phyloP scores from a whole-genome alignment of 1,140 invertebrate species.

The Trachymyrmex septentrionalis region DNA sequence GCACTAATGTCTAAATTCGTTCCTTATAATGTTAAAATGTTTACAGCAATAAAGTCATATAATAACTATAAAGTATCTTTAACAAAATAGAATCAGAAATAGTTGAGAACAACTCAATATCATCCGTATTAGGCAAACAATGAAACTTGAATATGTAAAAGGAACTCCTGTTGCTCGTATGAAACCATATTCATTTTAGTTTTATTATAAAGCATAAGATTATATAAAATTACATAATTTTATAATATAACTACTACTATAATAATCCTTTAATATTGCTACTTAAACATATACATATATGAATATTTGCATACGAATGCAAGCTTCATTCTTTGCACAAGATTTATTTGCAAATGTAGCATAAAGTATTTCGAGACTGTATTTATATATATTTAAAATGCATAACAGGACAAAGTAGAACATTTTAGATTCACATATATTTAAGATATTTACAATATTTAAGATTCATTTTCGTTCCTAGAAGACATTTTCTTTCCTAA shows the following conservation, averaged over 20 bases:
- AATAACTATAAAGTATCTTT: slow-evolving; percentile 10
- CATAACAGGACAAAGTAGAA: background rate
- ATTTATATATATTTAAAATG: background rate
- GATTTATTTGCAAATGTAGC: slow-evolving; percentile 9
- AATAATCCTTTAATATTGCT: background rate
- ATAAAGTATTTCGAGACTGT: slow-evolving; percentile 27
- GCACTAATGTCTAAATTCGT: background rate
- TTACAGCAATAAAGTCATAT: background rate
- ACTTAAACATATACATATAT: background rate
- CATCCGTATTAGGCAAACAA: slow-evolving; percentile 4
- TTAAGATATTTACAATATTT: no score
- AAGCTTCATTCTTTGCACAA: slow-evolving; percentile 48
- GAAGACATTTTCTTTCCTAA: background rate
- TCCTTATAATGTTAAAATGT: background rate
- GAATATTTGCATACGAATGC: background rate
- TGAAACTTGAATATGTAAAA: slow-evolving; percentile 37
- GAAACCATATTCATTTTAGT: background rate
- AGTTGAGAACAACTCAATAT: slow-evolving; percentile 55
- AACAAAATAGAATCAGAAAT: background rate
- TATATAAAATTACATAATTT: background rate
- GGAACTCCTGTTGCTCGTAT: background rate
- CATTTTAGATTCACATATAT: no score
- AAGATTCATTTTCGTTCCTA: background rate
- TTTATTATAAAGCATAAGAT: slow-evolving; percentile 1
- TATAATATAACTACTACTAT: slow-evolving; percentile 5